These are phyloP conservation scores for Lathronympha strigana DNA, from an alignment of 2,888 invertebrate species.

Conservation along the genomic window DNA sequence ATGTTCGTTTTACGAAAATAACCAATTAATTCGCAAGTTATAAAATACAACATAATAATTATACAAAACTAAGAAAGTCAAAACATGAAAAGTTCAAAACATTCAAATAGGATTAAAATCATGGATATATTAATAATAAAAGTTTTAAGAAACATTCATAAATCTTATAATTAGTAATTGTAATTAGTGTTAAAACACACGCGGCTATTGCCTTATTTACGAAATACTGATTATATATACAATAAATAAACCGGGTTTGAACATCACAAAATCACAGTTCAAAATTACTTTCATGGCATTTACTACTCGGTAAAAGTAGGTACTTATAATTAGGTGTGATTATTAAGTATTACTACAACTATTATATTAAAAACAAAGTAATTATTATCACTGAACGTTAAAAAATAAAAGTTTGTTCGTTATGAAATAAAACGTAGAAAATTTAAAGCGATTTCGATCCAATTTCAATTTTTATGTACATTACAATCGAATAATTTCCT, in stretches of 20 bases:
- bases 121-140: constrained; percentile 42
- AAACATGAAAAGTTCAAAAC: constrained; percentile 40
- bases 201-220: constrained; percentile 27
- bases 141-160: constrained; percentile 36
- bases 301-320: constrained; percentile 40
- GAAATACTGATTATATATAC: constrained; percentile 53
- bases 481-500: constrained; percentile 10
- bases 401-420: constrained; percentile 32
- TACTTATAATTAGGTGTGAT: constrained; percentile 39
- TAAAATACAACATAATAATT: constrained; percentile 43
- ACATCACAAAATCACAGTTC: constrained; percentile 81
- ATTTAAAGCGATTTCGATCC: constrained; percentile 40
- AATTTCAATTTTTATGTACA: constrained; percentile 20
- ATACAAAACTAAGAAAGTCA: constrained; percentile 43
- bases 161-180: constrained; percentile 41
- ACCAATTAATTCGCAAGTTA: constrained; percentile 51
- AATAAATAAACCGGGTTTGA: constrained; percentile 67
- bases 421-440: constrained; percentile 23
- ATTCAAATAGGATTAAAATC: constrained; percentile 42
- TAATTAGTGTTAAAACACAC: constrained; percentile 41
- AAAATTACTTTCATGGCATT: constrained; percentile 81
- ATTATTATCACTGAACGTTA: constrained; percentile 36
- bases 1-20: constrained; percentile 74
- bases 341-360: constrained; percentile 15
- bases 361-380: constrained; percentile 32